A percentile compares a stretch with the other conserved stretches of the same genome.
Conservation (phyloP, 2,113 vertebrate species). For the Oryzias curvinotus region DNA sequence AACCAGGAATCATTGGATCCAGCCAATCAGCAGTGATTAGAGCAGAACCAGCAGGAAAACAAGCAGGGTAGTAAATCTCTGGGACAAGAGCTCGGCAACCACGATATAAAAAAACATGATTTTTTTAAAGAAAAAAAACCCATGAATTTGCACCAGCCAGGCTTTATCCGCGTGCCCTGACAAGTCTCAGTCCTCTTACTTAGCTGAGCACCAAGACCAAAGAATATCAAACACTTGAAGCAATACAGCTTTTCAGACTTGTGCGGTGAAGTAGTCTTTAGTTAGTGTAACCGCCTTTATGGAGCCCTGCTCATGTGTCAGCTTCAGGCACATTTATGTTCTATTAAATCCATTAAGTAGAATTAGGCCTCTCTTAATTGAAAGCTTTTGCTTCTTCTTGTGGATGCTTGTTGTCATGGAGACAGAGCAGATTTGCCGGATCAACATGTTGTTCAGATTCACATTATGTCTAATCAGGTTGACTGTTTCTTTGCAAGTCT, state of each 20-base stretch:
- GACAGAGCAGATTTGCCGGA: slow-evolving; percentile 34
- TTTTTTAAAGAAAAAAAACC: no score
- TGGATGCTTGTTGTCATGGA: slow-evolving; percentile 50
- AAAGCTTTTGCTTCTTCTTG: slow-evolving; percentile 22
- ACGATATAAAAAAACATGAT: no score
- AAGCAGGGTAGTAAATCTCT: no score
- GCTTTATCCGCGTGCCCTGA: no score
- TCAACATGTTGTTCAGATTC: slow-evolving; percentile 41
- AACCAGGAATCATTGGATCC: no score
- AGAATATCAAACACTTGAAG: neutral
- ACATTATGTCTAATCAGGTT: slow-evolving; percentile 48
- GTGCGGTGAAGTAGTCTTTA: neutral
- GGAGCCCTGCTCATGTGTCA: neutral
- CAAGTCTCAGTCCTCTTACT: no score
- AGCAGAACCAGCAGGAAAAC: no score
- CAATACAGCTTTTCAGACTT: neutral
- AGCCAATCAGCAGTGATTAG: no score
- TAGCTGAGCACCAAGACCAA: no score
- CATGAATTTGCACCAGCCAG: no score
- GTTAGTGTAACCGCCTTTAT: neutral
- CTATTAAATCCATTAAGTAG: slow-evolving; percentile 26
- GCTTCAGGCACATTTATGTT: slow-evolving; percentile 6
- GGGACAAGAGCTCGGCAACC: no score
- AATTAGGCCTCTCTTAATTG: slow-evolving; percentile 34
- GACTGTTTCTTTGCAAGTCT: slow-evolving; percentile 23